phyloP scores from a whole-genome alignment of 2,888 invertebrate genomes.

The Epinotia brunnichana region DNA sequence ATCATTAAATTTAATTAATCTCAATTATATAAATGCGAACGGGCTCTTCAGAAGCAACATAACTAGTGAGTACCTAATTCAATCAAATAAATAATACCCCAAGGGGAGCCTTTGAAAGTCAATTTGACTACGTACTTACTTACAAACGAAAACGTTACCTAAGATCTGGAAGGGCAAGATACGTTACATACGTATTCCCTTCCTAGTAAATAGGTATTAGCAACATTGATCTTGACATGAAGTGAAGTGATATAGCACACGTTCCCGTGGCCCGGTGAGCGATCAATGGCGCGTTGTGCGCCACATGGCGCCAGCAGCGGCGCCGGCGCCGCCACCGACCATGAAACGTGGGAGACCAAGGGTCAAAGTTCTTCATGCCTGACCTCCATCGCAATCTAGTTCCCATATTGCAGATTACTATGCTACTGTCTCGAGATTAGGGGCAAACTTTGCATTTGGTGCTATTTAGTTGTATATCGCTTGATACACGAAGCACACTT shows the following conservation, averaged over 20 bases:
- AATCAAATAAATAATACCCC: too few relatives aligned
- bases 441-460: neutral
- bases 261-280: slow-evolving; percentile 58
- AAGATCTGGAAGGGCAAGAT: slow-evolving; percentile 23
- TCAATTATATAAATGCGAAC: too few relatives aligned
- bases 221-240: slow-evolving; percentile 68
- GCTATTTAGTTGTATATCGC: neutral
- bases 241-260: slow-evolving; percentile 54
- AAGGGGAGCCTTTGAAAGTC: too few relatives aligned
- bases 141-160: slow-evolving; percentile 5
- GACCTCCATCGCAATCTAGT: slow-evolving; percentile 66
- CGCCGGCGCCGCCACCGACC: slow-evolving; percentile 68
- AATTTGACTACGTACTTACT: too few relatives aligned
- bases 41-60: too few relatives aligned
- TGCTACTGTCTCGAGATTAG: slow-evolving; percentile 6
- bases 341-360: slow-evolving; percentile 68
- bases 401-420: slow-evolving; percentile 53
- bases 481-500: neutral
- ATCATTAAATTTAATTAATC: too few relatives aligned
- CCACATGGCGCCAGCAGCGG: slow-evolving; percentile 61
- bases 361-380: slow-evolving; percentile 71
- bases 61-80: too few relatives aligned
- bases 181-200: too few relatives aligned
- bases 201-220: slow-evolving; percentile 42
- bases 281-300: slow-evolving; percentile 62